Base-by-base conservation (phyloP, 2,888 invertebrate genomes). In the Ornithoptera priamus region DNA sequence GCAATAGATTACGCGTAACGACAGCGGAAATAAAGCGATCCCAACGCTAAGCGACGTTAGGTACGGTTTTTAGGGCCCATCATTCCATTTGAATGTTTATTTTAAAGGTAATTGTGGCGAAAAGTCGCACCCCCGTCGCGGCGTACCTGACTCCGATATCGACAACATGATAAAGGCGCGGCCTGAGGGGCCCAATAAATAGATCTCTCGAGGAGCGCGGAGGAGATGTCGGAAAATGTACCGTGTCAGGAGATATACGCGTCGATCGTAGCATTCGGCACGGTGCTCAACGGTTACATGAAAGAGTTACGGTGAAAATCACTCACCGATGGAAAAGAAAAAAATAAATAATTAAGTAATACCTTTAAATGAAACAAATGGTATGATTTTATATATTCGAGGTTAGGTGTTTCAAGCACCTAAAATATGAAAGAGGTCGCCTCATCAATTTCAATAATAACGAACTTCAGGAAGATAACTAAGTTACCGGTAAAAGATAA, bases 81-180 rank as follows among this genome's bases (percentile, higher is more conserved):
- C 80, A 82, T 83, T 82, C 88, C 88, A 91, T 92, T 92, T 91
- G 90, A 91, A 91, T 91, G 86, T 87, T 84, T 83, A 88, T 90
- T 90, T 86, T 83, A 79, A 85, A 77, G 82, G 88, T 90, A 90
- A 90, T 91, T 90, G 89, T 87, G 87, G 89, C 84, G 85, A 81
- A 83, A 82, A 77, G 80, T 80, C 83, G 78, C 78, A 79, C 85
- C 88, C 88, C 88, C 85, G 81, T 80, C 82, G 62, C 71, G 78
- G 81, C 83, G 81, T 88, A 87, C 88, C 90, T 90, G 87, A 86
- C 85, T 90, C 88, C 89, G 89, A 89, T 90, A 90, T 82, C 82
- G 82, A 78, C 82, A 81, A 91, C 90, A 91, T 86, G 89, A 90
- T 87, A 91, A 92, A 91, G 90, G 91, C 90, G 90, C 89, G 90